These are phyloP conservation scores for Rhaphigaster nebulosa DNA, from an alignment of 2,888 invertebrate species.

Conservation along the genomic window DNA sequence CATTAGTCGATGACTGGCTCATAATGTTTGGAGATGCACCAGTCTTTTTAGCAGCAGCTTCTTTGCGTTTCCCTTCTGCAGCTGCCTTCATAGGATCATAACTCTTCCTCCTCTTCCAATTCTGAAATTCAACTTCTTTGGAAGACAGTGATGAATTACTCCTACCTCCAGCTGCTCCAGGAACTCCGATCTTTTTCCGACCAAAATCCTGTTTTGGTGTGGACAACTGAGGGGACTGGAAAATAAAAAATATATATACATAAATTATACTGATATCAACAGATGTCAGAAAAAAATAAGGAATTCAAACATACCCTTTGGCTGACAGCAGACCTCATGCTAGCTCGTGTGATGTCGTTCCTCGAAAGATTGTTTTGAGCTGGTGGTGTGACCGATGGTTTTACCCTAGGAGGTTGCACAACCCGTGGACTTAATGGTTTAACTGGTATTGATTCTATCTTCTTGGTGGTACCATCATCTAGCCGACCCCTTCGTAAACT, in stretches of 20 bases:
- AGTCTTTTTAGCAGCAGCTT: slow-evolving; percentile 64
- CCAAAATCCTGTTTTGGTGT: slow-evolving; percentile 67
- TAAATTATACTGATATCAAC: background rate
- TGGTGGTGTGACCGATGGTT: slow-evolving; percentile 41
- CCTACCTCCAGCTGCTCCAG: slow-evolving; percentile 74
- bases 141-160: slow-evolving; percentile 80
- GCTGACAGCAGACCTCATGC: slow-evolving; percentile 1
- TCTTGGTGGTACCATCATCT: slow-evolving; percentile 62
- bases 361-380: slow-evolving; percentile 45
- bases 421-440: slow-evolving; percentile 55
- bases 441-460: slow-evolving; percentile 59
- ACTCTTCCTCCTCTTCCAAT: slow-evolving; percentile 95
- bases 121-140: slow-evolving; percentile 89
- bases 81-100: slow-evolving; percentile 97
- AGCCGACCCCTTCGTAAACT: slow-evolving; percentile 65
- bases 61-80: slow-evolving; percentile 82
- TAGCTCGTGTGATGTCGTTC: slow-evolving; percentile 40
- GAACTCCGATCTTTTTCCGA: slow-evolving; percentile 72
- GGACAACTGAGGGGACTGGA: slow-evolving; percentile 64
- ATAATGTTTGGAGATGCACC: slow-evolving; percentile 62
- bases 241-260: background rate
- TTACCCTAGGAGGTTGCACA: slow-evolving; percentile 31
- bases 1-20: slow-evolving; percentile 65
- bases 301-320: slow-evolving; percentile 45
- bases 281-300: background rate